These are phyloP conservation scores for Parelbella ahira DNA, from an alignment of 2,888 invertebrate species.

Conservation along the genomic window DNA sequence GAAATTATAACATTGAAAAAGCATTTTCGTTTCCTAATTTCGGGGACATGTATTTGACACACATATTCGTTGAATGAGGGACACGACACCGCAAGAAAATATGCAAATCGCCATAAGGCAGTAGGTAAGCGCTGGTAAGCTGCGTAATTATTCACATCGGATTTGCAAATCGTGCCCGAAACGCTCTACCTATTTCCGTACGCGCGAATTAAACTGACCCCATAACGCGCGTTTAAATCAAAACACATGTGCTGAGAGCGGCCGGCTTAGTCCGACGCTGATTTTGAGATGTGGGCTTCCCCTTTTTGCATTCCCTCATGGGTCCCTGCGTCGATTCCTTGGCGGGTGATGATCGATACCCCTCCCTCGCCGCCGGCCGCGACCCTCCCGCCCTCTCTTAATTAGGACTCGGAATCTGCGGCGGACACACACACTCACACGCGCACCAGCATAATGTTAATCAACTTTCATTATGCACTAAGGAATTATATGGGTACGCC, in stretches of 20 bases:
- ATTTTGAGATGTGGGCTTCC: constrained; percentile 76
- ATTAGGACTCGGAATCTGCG: constrained; percentile 92
- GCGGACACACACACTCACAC: constrained; percentile 85
- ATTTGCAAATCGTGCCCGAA: constrained; percentile 75
- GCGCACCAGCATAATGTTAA: constrained; percentile 66
- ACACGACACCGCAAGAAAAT: constrained; percentile 73
- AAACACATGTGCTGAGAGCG: constrained; percentile 78
- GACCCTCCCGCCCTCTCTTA: constrained; percentile 84
- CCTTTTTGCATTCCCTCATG: constrained; percentile 61
- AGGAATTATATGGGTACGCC: constrained; percentile 80
- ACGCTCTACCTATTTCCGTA: constrained; percentile 70
- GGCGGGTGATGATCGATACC: constrained; percentile 78
- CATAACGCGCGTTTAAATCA: constrained; percentile 74
- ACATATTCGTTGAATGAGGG: constrained; percentile 8
- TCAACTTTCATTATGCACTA: constrained; percentile 81
- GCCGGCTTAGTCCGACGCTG: constrained; percentile 72
- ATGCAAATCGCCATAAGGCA: constrained; percentile 79
- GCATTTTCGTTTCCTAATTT: too few species aligned
- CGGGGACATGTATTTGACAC: too few species aligned
- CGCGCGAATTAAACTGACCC: constrained; percentile 74
- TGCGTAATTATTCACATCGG: constrained; percentile 79
- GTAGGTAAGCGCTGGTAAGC: constrained; percentile 78
- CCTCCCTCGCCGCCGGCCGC: constrained; percentile 64
- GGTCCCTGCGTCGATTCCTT: constrained; percentile 79
- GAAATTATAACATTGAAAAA: too few species aligned